Evolutionary conservation across 1,140 invertebrate species (phyloP), one percentile per base, ranked within the genome.

Genomic region (Pissodes strobi): DNA sequence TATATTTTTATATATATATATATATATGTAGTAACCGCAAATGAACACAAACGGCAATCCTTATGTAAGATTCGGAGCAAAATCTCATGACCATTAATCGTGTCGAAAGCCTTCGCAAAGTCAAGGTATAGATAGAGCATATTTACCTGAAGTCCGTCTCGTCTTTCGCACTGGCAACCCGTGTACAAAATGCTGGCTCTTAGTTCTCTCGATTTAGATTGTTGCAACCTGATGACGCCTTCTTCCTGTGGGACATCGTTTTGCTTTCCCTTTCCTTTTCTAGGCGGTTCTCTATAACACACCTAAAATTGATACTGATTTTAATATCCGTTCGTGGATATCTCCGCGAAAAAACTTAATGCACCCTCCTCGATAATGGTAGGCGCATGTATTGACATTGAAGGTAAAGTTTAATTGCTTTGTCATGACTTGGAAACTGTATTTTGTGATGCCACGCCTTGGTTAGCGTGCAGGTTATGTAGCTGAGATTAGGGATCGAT

Each of bases 131-230:
- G n/a, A n/a, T n/a, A n/a, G 10, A 0, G 9, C 10, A n/a, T 55
- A 13, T 2, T 38, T 49, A 65, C 63, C 53, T 72, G 70, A 3
- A 90, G 77, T 0, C 89, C 88, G 72, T 90, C 88, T 8, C 87
- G 82, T 69, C 85, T 88, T 56, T 88, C 86, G 69, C 89, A 91
- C 57, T 88, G 83, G 68, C 89, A 91, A 52, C 84, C 85, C 46
- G 83, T 85, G 68, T 87, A 85, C 71, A 89, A 82, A 45, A 86
- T 81, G 27, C 88, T 84, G 17, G 79, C 82, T 1, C 88, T 82
- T 46, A 90, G 75, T 69, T 90, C 87, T 15, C 84, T 82, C 67
- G 86, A 89, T 68, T 85, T 86, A 1, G 72, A 70, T 23, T 59
- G 49, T 5, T 61, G 39, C 38, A 70, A 27, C 25, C 66, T 53